Evolutionary conservation across 2,797 vertebrate genomes (phyloP).

Genomic region (Gephyroberyx darwinii): DNA sequence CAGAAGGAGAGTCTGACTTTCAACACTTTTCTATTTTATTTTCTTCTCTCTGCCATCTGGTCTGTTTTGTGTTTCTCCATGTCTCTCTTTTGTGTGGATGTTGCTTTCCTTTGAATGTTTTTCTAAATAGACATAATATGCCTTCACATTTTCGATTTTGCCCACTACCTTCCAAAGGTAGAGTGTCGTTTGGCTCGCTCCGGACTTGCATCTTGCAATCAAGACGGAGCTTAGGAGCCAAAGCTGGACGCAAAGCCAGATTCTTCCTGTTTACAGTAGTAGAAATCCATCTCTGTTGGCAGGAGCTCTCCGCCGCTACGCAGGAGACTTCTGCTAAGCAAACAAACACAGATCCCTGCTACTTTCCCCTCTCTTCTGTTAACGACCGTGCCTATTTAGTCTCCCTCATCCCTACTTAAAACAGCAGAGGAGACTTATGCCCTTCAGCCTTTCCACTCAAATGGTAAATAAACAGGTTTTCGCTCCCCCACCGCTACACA

Average conservation of each 20-base stretch:
- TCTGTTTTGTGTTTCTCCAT: no score
- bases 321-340: conserved; percentile 68
- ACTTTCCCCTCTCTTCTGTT: conserved; percentile 62
- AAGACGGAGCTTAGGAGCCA: conserved; percentile 43
- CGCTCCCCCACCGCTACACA: conserved; percentile 34
- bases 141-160: not conserved
- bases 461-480: conserved; percentile 70
- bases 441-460: conserved; percentile 62
- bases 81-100: not conserved
- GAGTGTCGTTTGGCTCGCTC: conserved; percentile 20
- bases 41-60: not conserved
- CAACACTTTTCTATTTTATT: conserved; percentile 5
- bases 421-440: conserved; percentile 66
- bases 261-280: conserved; percentile 69
- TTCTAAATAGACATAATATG: not conserved
- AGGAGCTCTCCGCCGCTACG: conserved; percentile 27
- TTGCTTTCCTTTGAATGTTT: not conserved
- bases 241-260: conserved; percentile 49
- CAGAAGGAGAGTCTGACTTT: not conserved
- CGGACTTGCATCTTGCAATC: conserved; percentile 33
- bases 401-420: conserved; percentile 63
- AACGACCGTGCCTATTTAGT: conserved; percentile 62
- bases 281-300: conserved; percentile 68
- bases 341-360: conserved; percentile 71
- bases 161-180: conserved; percentile 18